Evolutionary conservation across 2,797 vertebrate species (phyloP), one percentile per base, ranked within the genome.

Genomic region (Poecilia velifera): DNA sequence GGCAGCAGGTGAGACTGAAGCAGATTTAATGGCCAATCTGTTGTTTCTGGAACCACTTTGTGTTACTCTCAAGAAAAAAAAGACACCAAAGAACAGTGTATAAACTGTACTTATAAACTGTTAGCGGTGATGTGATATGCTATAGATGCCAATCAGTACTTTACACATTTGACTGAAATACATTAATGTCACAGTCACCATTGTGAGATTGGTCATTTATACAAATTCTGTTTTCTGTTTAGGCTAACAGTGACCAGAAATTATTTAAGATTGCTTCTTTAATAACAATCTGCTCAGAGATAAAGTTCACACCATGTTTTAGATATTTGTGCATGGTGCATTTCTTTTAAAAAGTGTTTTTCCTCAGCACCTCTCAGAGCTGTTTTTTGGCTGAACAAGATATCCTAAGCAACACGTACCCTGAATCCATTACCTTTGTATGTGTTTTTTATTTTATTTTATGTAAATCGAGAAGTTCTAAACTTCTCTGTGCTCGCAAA

Each of bases 1-100:
- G 31, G 64, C n/a, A 25, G 22, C 64, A 25, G n/a, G 31, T 81
- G 47, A 85, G 36, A 68, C 39, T 9, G 4, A 83, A 45, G 51
- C 62, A 66, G 25, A 79, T 77, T 82, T 59, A 64, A 86, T 68
- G 10, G 31, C 49, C 80, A 82, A 89, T 86, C 81, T 91, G 82
- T 51, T 77, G 43, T 78, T 28, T 53, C 75, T 46, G 64, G 53
- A 72, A 57, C 51, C 31, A 72, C 16, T 43, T 49, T 72, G 13
- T 59, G 66, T 10, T 64, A 74, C 39, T 75, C 25, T 18, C 20
- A 76, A 51, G 14, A 34, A 41, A 14, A 28, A 36, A 18, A 20
- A 16, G 5, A 6, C 22, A 45, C 14, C 41, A 41, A 41, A 55
- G 2, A 4, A 74, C 22, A 43, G 5, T 39, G 46, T 1, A 25